Conservation (phyloP, 2,113 vertebrate genomes). For the Neotoma lepida region DNA sequence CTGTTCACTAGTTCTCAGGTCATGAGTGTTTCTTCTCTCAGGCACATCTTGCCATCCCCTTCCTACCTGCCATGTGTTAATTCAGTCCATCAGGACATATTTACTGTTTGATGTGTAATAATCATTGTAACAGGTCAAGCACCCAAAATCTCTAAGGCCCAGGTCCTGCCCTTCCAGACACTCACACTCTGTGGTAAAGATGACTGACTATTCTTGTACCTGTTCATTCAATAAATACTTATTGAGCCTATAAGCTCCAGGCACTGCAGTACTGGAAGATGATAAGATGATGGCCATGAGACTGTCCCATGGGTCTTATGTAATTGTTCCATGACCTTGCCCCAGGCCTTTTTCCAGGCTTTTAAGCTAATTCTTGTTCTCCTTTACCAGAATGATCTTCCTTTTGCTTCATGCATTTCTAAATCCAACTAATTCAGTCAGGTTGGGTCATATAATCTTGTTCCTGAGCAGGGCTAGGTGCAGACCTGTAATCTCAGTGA, state of each 20-base stretch:
- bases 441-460: neutral
- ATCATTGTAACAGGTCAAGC: neutral
- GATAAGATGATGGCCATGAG: neutral
- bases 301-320: neutral
- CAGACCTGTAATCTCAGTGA: neutral
- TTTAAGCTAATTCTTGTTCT: neutral
- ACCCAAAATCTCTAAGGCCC: neutral
- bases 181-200: neutral
- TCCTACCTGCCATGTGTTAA: neutral
- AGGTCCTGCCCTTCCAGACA: neutral
- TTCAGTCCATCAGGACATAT: neutral
- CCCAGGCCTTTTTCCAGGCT: neutral
- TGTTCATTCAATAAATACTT: neutral
- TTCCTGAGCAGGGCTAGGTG: neutral
- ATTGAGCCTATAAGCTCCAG: neutral
- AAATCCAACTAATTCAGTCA: neutral
- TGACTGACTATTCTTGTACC: neutral
- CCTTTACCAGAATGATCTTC: neutral
- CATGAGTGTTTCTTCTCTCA: neutral
- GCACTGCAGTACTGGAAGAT: neutral
- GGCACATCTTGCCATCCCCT: neutral
- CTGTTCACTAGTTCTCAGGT: neutral
- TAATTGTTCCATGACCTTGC: neutral
- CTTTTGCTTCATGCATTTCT: constrained; percentile 2
- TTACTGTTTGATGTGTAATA: neutral